Percentiles rank a stretch among this genome's conserved stretches.
Evolutionary conservation across 2,888 invertebrate species (phyloP).

Genomic region (Oscheius myriophilus): DNA sequence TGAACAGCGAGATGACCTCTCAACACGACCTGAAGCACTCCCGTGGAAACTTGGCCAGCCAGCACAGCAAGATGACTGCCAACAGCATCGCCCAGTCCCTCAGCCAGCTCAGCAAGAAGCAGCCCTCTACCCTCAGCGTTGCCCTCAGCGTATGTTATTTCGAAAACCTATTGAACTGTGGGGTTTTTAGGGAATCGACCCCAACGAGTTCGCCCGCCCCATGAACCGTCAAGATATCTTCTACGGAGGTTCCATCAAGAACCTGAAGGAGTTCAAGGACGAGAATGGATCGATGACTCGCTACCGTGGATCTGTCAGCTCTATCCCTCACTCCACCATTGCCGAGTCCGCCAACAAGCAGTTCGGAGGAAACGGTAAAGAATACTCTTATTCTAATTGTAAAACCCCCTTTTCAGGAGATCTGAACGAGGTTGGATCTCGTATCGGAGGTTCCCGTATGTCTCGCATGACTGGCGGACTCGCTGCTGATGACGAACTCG

Average conservation of each 20-base stretch:
- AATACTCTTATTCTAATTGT: not conserved
- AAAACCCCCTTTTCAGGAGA: slow-evolving; percentile 3
- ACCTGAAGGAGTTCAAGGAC: slow-evolving; percentile 85
- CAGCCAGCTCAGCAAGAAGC: slow-evolving; percentile 58
- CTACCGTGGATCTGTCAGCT: slow-evolving; percentile 49
- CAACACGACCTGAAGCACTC: slow-evolving; percentile 57
- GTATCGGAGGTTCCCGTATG: slow-evolving; percentile 44
- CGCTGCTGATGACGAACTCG: slow-evolving; percentile 29
- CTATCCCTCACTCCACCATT: slow-evolving; percentile 53
- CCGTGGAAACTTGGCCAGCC: slow-evolving; percentile 45
- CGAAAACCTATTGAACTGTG: not conserved
- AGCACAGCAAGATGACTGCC: slow-evolving; percentile 42
- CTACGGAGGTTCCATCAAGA: slow-evolving; percentile 92
- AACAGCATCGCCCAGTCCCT: slow-evolving; percentile 66
- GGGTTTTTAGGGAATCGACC: slow-evolving; percentile 62
- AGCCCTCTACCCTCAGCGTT: slow-evolving; percentile 60
- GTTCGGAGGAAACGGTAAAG: not conserved
- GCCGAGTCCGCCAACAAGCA: slow-evolving; percentile 53
- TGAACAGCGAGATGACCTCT: slow-evolving; percentile 56
- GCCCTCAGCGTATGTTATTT: slow-evolving; percentile 60
- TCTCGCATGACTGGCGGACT: slow-evolving; percentile 50
- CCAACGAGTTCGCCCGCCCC: slow-evolving; percentile 65
- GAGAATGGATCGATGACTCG: slow-evolving; percentile 54
- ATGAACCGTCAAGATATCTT: slow-evolving; percentile 85
- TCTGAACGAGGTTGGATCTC: slow-evolving; percentile 7